Evolutionary conservation across 2,113 vertebrate species (phyloP).

Genomic region (Monopterus albus): DNA sequence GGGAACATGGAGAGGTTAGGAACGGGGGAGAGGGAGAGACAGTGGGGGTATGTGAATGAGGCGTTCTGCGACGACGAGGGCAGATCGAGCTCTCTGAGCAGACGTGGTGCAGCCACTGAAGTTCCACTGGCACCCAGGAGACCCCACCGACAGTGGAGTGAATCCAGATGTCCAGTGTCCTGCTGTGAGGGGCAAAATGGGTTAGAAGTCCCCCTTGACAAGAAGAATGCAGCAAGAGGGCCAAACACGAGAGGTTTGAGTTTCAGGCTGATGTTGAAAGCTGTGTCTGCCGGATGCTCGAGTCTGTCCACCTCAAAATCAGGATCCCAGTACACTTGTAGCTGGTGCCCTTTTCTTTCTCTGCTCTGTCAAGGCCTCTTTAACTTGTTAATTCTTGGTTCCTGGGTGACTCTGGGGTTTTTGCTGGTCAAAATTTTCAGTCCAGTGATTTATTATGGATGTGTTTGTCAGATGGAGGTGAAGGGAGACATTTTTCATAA

Average conservation of each 20-base stretch:
- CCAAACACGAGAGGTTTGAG: constrained; percentile 85
- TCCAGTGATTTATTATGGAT: background rate
- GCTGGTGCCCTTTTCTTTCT: constrained; percentile 17
- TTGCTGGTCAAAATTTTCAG: constrained; percentile 13
- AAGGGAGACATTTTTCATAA: background rate
- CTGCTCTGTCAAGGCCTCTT: constrained; percentile 20
- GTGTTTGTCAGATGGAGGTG: constrained; percentile 31
- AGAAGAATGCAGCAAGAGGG: constrained; percentile 69
- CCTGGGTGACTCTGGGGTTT: constrained; percentile 22
- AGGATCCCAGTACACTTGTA: constrained; percentile 26
- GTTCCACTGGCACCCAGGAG: constrained; percentile 28
- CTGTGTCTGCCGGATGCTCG: constrained; percentile 78
- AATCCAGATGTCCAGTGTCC: constrained; percentile 53
- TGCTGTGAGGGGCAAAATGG: constrained; percentile 63
- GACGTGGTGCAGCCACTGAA: constrained; percentile 38
- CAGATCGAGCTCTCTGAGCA: constrained; percentile 13
- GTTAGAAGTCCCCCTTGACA: constrained; percentile 64
- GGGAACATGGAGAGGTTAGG: constrained; percentile 18
- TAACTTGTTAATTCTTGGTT: constrained; percentile 1
- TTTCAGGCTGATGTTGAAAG: constrained; percentile 72
- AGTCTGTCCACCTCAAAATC: constrained; percentile 57
- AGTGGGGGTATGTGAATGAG: constrained; percentile 81
- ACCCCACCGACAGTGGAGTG: constrained; percentile 44
- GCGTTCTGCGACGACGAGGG: constrained; percentile 84
- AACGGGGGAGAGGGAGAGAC: background rate